These are phyloP conservation scores for Regulus satrapa DNA, from an alignment of 2,113 vertebrate species.

Conservation along the genomic window DNA sequence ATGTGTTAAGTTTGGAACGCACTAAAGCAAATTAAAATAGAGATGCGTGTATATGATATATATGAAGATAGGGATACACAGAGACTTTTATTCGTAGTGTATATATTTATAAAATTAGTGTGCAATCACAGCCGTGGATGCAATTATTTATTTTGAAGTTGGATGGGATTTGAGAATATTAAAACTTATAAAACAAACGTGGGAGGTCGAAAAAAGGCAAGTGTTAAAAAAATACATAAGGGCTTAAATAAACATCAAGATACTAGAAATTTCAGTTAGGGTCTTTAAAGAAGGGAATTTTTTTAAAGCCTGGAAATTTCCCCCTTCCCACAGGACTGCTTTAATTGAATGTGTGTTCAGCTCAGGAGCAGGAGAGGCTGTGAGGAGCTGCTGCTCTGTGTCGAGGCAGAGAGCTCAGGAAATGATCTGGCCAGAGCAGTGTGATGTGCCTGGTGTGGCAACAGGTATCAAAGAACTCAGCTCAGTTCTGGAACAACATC, in stretches of 20 bases:
- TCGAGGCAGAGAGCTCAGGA: neutral
- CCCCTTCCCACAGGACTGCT: neutral
- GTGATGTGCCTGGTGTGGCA: neutral
- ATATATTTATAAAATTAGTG: neutral
- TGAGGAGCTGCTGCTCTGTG: neutral
- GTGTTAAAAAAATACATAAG: neutral
- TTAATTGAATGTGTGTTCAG: neutral
- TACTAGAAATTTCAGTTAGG: neutral
- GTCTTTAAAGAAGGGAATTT: neutral
- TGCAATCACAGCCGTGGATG: neutral
- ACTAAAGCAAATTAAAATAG: neutral
- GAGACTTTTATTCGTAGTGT: neutral
- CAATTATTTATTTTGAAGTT: neutral
- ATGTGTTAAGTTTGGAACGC: neutral
- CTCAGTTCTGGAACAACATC: neutral
- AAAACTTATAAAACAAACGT: rapidly evolving
- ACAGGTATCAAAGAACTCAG: neutral
- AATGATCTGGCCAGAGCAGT: neutral
- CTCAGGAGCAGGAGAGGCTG: neutral
- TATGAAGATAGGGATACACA: neutral
- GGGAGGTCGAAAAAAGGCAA: neutral
- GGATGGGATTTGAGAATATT: neutral
- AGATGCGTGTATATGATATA: neutral
- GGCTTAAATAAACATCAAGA: neutral
- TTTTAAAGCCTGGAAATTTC: neutral